Conservation (phyloP, 2,888 invertebrate genomes). For the Drosophila histrio region DNA sequence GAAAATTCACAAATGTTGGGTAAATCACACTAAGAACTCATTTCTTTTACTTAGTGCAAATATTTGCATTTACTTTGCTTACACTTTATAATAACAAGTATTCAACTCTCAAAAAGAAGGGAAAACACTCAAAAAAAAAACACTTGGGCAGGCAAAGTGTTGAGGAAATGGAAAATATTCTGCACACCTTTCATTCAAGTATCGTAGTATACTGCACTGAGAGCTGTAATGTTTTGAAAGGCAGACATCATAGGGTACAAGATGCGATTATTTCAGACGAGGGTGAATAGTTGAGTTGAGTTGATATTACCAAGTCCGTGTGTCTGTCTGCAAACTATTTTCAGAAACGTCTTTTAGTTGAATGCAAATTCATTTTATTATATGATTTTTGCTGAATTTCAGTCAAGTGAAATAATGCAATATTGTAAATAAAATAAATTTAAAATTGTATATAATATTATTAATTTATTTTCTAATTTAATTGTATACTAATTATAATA, state of each 20-base stretch:
- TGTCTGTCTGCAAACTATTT: no score
- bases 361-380: no score
- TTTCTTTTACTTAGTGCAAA: slow-evolving; percentile 4
- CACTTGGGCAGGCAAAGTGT: background rate
- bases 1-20: background rate
- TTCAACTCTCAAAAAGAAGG: background rate
- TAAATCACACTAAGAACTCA: background rate
- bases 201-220: no score
- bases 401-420: no score
- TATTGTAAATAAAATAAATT: no score
- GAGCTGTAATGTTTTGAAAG: background rate
- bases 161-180: slow-evolving; percentile 2
- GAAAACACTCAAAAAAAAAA: background rate
- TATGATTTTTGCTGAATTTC: no score
- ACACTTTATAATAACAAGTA: slow-evolving; percentile 48
- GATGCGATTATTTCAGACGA: background rate
- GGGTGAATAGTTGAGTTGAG: background rate
- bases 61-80: slow-evolving; percentile 30
- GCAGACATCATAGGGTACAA: no score
- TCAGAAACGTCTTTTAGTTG: background rate
- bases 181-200: background rate
- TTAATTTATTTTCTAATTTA: no score
- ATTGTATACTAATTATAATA: no score
- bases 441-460: no score
- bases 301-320: no score